Conservation (phyloP, 2,888 invertebrate genomes). For the Dione juno region DNA sequence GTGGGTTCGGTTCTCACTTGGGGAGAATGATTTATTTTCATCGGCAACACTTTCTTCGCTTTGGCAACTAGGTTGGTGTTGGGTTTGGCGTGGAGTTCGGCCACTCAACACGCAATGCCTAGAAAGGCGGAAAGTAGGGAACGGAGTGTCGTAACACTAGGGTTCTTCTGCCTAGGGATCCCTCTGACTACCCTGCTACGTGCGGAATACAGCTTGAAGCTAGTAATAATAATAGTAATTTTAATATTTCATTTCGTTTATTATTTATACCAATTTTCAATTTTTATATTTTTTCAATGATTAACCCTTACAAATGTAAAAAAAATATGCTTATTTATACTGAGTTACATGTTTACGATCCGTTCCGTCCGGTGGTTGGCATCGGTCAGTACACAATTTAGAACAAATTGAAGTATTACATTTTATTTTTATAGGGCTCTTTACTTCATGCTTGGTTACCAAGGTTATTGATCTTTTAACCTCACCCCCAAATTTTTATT, state of each 20-base stretch:
- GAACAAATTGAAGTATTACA: conserved; percentile 43
- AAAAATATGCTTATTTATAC: conserved; percentile 37
- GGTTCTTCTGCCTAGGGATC: too few species aligned
- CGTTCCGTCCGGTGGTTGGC: conserved; percentile 33
- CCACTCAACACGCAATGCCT: too few species aligned
- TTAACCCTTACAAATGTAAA: too few species aligned
- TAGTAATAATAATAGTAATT: not conserved
- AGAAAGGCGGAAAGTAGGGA: too few species aligned
- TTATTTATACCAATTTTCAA: not conserved
- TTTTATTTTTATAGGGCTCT: conserved; percentile 42
- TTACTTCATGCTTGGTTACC: conserved; percentile 30
- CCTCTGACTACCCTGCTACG: not conserved
- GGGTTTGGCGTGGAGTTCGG: too few species aligned
- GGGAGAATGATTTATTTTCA: not conserved
- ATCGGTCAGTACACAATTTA: conserved; percentile 41
- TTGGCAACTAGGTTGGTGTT: not conserved
- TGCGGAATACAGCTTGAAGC: not conserved
- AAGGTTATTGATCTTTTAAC: conserved; percentile 39
- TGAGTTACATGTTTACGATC: conserved; percentile 37
- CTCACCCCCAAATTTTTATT: conserved; percentile 36
- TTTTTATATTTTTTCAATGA: not conserved
- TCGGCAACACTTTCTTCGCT: too few species aligned
- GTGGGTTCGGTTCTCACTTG: too few species aligned
- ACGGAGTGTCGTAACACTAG: too few species aligned
- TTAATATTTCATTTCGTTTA: too few species aligned